These are phyloP conservation scores for Melanotus villosus DNA, from an alignment of 2,888 invertebrate genomes.

Conservation along the genomic window DNA sequence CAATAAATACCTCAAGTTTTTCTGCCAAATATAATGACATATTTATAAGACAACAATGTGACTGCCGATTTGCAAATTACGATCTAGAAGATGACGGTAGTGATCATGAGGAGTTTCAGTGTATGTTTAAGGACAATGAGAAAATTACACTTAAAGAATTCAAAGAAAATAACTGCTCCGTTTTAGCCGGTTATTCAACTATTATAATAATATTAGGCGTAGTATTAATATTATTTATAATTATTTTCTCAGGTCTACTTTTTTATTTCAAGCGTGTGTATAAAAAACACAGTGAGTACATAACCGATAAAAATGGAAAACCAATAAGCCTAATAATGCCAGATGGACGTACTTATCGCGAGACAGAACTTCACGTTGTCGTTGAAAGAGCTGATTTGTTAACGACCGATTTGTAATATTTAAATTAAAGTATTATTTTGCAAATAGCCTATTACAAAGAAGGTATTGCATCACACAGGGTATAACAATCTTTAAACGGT, in stretches of 20 bases:
- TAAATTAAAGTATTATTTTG: constrained; percentile 2
- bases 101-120: constrained; percentile 61
- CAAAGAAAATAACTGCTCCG: constrained; percentile 59
- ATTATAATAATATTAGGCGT: constrained; percentile 67
- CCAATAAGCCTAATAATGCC: constrained; percentile 81
- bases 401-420: constrained; percentile 79
- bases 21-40: constrained; percentile 73
- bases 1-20: constrained; percentile 73
- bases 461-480: not conserved
- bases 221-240: constrained; percentile 67
- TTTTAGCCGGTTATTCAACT: constrained; percentile 60
- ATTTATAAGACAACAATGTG: constrained; percentile 73
- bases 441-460: not conserved
- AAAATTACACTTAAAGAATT: constrained; percentile 59
- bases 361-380: constrained; percentile 89
- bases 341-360: constrained; percentile 85
- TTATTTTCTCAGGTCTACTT: constrained; percentile 64
- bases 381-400: constrained; percentile 87
- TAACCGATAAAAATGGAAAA: constrained; percentile 72
- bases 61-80: constrained; percentile 67
- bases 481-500: constrained; percentile 1
- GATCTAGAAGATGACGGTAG: constrained; percentile 52
- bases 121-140: constrained; percentile 55
- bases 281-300: constrained; percentile 65
- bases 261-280: constrained; percentile 66